A percentile compares a stretch with the other conserved stretches of the same genome.
These are phyloP conservation scores for Rousettus madagascariensis DNA, from an alignment of 2,797 vertebrate genomes.

Conservation along the genomic window DNA sequence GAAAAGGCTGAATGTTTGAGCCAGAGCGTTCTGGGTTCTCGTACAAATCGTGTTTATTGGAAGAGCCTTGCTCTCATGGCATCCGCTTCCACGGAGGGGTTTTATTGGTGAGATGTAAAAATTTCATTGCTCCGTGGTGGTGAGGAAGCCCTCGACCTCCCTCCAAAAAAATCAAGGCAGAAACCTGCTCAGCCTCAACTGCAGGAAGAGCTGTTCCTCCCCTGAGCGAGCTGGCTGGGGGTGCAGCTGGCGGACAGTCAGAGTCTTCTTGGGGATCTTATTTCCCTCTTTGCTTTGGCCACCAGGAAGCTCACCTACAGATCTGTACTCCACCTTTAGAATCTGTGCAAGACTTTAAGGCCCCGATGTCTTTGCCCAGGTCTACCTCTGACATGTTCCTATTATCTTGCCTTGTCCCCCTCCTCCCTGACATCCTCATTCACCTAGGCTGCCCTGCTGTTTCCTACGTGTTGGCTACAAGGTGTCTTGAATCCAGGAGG, in stretches of 20 bases:
- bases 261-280: not conserved
- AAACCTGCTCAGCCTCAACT: not conserved
- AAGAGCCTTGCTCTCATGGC: not conserved
- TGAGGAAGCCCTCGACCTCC: not conserved
- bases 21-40: not conserved
- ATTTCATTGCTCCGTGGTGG: not conserved
- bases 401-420: not conserved
- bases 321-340: not conserved
- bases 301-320: not conserved
- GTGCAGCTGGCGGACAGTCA: not conserved
- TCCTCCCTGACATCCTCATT: not conserved
- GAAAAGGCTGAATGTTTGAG: not conserved
- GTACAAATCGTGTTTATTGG: not conserved
- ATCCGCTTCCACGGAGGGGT: not conserved
- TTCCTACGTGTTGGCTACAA: not conserved
- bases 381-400: not conserved
- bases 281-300: not conserved
- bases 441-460: not conserved
- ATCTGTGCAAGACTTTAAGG: not conserved
- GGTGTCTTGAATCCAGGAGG: not conserved
- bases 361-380: not conserved
- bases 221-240: not conserved
- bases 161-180: not conserved
- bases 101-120: not conserved
- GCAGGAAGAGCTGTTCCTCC: not conserved